These are phyloP conservation scores for Andrena cerasifolii DNA, from an alignment of 1,140 invertebrate species.

Conservation along the genomic window DNA sequence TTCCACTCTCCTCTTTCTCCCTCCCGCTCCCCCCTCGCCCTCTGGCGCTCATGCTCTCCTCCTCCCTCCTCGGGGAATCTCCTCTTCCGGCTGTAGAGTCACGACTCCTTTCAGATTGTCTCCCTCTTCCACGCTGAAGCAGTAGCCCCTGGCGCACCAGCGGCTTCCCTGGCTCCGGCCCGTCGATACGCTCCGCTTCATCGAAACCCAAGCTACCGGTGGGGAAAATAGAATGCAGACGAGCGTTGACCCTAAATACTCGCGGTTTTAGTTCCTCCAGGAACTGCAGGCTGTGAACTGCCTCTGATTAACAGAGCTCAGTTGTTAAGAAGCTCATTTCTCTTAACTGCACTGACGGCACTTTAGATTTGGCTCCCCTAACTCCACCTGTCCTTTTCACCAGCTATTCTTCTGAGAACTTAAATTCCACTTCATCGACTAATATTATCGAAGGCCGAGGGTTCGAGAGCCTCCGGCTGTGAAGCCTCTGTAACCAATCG, in stretches of 20 bases:
- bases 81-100: conserved; percentile 30
- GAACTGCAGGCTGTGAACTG: too few relatives aligned
- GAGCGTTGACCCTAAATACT: not conserved
- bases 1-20: conserved; percentile 38
- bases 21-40: conserved; percentile 22
- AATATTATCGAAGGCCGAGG: too few relatives aligned
- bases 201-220: not conserved
- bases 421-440: too few relatives aligned
- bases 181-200: not conserved
- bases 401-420: too few relatives aligned
- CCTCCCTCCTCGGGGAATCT: conserved; percentile 29
- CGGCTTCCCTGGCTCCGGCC: not conserved
- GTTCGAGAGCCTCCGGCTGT: too few relatives aligned
- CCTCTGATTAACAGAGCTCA: too few relatives aligned
- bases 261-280: too few relatives aligned
- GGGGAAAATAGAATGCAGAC: not conserved
- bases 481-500: too few relatives aligned
- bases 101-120: conserved; percentile 18
- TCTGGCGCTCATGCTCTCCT: conserved; percentile 41
- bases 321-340: too few relatives aligned
- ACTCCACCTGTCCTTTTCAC: too few relatives aligned
- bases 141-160: not conserved
- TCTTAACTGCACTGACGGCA: too few relatives aligned
- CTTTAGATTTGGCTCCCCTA: too few relatives aligned
- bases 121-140: conserved; percentile 19